Conservation (phyloP, 2,888 invertebrate genomes). For the Chirona hameri region DNA sequence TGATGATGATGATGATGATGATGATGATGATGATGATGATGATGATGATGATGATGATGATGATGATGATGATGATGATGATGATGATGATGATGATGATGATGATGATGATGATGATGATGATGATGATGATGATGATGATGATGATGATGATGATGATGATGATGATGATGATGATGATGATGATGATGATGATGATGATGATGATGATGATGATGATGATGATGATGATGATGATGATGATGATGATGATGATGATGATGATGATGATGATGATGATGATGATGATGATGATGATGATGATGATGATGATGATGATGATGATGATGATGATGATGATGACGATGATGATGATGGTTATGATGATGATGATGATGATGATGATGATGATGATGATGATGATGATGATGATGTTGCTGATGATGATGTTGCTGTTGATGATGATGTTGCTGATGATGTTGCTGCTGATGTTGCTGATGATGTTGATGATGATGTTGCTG, state of each 20-base stretch:
- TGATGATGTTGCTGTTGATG: too few species aligned
- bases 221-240: slow-evolving; percentile 22
- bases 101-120: slow-evolving; percentile 22
- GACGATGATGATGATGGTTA: too few species aligned
- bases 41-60: slow-evolving; percentile 22
- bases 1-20: slow-evolving; percentile 22
- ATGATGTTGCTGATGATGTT: too few species aligned
- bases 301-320: slow-evolving; percentile 22
- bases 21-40: slow-evolving; percentile 22
- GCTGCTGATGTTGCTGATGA: too few species aligned
- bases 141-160: slow-evolving; percentile 8
- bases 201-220: slow-evolving; percentile 12
- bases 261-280: slow-evolving; percentile 22
- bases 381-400: too few species aligned
- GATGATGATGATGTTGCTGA: too few species aligned
- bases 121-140: slow-evolving; percentile 12
- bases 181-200: slow-evolving; percentile 12
- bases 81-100: slow-evolving; percentile 22
- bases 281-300: slow-evolving; percentile 22
- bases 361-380: too few species aligned
- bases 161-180: slow-evolving; percentile 22
- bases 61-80: slow-evolving; percentile 22
- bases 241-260: slow-evolving; percentile 22
- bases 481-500: too few species aligned
- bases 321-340: slow-evolving; percentile 22